These are phyloP conservation scores for Dolichopus griseipennis DNA, from an alignment of 2,888 invertebrate genomes.

Conservation along the genomic window DNA sequence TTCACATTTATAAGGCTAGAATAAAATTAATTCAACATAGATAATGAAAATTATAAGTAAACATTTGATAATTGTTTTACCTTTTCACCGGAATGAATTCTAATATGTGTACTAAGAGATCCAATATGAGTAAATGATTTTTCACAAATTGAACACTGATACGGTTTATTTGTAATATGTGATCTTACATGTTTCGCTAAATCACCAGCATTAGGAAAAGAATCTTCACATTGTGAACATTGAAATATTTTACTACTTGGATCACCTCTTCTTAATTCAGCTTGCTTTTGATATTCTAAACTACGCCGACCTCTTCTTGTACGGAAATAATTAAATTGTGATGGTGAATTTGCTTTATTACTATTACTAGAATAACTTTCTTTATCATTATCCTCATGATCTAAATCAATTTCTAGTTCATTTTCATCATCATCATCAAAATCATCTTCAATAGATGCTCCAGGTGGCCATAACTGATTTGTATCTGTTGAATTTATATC, in stretches of 20 bases:
- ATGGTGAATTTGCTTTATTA: slow-evolving; percentile 14
- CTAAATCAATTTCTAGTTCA: slow-evolving; percentile 21
- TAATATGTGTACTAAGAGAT: slow-evolving; percentile 42
- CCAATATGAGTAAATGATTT: slow-evolving; percentile 44
- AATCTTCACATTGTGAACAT: slow-evolving; percentile 40
- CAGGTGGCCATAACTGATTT: not conserved
- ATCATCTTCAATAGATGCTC: slow-evolving; percentile 19
- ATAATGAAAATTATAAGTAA: not conserved
- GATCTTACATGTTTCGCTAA: slow-evolving; percentile 44
- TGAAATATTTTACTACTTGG: slow-evolving; percentile 30
- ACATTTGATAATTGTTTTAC: not conserved
- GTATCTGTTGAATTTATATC: not conserved
- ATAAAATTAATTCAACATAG: not conserved
- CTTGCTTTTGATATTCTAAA: slow-evolving; percentile 20
- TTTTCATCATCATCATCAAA: slow-evolving; percentile 26
- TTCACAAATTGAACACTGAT: slow-evolving; percentile 42
- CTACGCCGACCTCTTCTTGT: slow-evolving; percentile 32
- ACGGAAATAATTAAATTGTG: slow-evolving; percentile 11
- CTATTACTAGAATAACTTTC: slow-evolving; percentile 15
- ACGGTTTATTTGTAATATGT: slow-evolving; percentile 42
- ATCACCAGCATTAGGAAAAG: slow-evolving; percentile 42
- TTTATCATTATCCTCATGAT: slow-evolving; percentile 28
- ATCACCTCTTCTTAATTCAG: slow-evolving; percentile 9
- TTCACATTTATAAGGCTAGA: slow-evolving; percentile 39
- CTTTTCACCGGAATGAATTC: slow-evolving; percentile 42